Evolutionary conservation across 2,113 vertebrate species (phyloP).

Genomic region (Semnornis frantzii): DNA sequence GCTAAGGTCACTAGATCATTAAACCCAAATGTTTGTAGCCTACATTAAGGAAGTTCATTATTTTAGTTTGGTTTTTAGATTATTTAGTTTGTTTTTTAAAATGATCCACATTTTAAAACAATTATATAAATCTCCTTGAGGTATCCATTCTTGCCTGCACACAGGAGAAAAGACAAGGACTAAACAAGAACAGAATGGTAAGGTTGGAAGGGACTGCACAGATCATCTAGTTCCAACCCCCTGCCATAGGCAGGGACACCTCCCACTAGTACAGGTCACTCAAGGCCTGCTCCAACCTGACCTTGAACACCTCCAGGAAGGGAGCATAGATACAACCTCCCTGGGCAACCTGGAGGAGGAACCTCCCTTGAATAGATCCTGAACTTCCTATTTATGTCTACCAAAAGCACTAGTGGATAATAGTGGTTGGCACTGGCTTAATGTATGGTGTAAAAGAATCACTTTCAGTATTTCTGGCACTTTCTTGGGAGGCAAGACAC

Average conservation of each 20-base stretch:
- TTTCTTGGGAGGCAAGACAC: neutral
- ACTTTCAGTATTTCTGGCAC: neutral
- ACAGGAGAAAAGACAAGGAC: neutral
- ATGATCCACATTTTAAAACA: neutral
- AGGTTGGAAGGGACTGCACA: no score
- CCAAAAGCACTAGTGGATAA: neutral
- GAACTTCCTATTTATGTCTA: no score
- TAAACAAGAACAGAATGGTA: neutral
- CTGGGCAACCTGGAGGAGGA: no score
- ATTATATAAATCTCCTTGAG: neutral
- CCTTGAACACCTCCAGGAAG: no score
- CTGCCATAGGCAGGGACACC: no score
- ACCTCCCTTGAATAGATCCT: no score
- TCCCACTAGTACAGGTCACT: no score
- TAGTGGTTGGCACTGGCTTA: neutral
- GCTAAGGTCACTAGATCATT: neutral
- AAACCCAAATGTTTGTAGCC: neutral
- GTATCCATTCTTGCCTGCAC: neutral
- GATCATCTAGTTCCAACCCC: no score
- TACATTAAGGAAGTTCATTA: neutral
- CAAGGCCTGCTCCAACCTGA: no score
- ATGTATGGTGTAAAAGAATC: neutral
- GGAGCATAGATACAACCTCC: no score
- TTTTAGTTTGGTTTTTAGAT: neutral
- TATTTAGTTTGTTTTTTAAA: no score